Evolutionary conservation across 2,888 invertebrate species (phyloP), one percentile per base, ranked within the genome.

Genomic region (Maniola hyperantus): DNA sequence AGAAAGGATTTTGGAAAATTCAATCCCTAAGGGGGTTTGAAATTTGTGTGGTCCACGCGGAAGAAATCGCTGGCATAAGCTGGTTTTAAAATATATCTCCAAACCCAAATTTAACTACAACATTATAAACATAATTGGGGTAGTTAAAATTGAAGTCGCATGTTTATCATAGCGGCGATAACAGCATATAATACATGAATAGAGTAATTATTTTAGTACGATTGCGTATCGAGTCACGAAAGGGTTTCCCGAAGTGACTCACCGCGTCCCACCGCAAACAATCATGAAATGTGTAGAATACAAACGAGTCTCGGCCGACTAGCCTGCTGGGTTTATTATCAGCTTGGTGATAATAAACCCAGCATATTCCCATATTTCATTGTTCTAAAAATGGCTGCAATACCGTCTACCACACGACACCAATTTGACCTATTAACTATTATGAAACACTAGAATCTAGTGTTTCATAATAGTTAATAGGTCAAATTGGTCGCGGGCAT

Each of bases 161-260:
- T 68, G 72, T 71, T 70, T 73, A 69, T 67, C 70, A 70, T 70
- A 74, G 74, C 74, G 73, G 77, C 75, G 72, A 76, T 77, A 74
- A 73, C 83, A 80, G 81, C 48, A 82, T 71, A 63, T 70, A 54
- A 64, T 57, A 59, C 81, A 84, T 79, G 78, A 81, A 79, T 79
- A 82, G 81, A 83, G 82, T 80, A 82, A 82, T 81, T 81, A 79
- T 80, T 80, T 80, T 80, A 81, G 83, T 83, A 79, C 83, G 87
- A 87, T 89, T 89, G 85, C 81, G 82, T 83, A 82, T 83, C 86
- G 87, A 88, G 87, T 91, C 91, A 91, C 89, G 90, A 78, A 89
- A 90, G 91, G 91, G 91, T 89, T 91, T 91, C 87, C 91, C 91
- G 86, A 75, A 78, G 78, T 89, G 90, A 89, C 79, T 91, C 76